Evolutionary conservation across 2,888 invertebrate genomes (phyloP).

Genomic region (Machimus rusticus): DNA sequence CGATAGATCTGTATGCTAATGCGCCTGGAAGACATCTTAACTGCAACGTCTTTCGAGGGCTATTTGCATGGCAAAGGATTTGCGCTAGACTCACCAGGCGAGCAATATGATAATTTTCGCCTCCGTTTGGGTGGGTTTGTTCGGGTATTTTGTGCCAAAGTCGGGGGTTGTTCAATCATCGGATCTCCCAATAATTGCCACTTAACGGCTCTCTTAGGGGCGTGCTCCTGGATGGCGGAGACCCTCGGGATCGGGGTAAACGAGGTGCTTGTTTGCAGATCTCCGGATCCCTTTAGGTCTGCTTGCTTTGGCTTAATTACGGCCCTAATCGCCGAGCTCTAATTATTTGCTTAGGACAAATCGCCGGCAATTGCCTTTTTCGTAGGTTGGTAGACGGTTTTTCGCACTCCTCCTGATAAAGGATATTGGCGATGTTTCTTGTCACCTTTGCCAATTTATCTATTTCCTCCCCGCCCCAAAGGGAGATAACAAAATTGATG

Average conservation of each 20-base stretch:
- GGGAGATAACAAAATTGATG: background rate
- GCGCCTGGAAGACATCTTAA: background rate
- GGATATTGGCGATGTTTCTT: background rate
- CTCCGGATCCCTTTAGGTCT: background rate
- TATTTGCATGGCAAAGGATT: slow-evolving; percentile 32
- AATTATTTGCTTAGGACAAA: slow-evolving; percentile 32
- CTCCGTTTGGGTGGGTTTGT: background rate
- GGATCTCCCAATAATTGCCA: slow-evolving; percentile 15
- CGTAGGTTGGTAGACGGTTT: background rate
- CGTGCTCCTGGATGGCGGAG: background rate
- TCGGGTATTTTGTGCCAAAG: background rate
- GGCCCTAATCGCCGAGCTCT: background rate
- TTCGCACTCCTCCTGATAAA: background rate
- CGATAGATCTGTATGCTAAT: slow-evolving; percentile 12
- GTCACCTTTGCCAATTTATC: background rate
- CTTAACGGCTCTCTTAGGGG: slow-evolving; percentile 15
- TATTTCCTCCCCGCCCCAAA: background rate
- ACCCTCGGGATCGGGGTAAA: background rate
- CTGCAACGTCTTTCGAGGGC: background rate
- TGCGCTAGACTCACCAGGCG: background rate
- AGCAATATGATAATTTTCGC: background rate
- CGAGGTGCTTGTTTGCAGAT: slow-evolving; percentile 9
- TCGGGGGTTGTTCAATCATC: slow-evolving; percentile 5
- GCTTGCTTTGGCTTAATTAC: slow-evolving; percentile 27
- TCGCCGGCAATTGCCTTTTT: background rate